phyloP scores from a whole-genome alignment of 2,888 invertebrate species.

The Sminthurinus aureus region DNA sequence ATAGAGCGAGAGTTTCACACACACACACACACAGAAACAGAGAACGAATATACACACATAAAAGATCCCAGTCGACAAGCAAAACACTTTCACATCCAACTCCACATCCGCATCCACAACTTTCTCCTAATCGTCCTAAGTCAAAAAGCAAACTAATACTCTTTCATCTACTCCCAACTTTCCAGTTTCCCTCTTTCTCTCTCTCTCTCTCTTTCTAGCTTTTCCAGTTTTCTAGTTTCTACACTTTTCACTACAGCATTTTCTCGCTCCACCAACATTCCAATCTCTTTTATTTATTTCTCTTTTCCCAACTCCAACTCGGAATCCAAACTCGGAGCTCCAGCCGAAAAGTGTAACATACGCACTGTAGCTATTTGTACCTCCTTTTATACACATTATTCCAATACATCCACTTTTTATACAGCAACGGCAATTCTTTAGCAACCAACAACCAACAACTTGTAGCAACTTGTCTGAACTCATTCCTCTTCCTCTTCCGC shows the following conservation, averaged over 20 bases:
- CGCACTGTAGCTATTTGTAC: background rate
- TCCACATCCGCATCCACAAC: background rate
- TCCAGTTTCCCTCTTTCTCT: background rate
- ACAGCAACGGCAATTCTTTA: no score
- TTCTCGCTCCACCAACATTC: background rate
- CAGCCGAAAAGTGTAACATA: background rate
- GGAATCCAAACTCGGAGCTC: background rate
- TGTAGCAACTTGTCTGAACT: background rate
- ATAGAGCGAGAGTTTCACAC: no score
- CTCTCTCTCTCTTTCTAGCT: background rate
- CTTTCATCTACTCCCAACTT: background rate
- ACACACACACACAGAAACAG: slow-evolving; percentile 3
- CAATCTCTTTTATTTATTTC: background rate
- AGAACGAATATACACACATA: background rate
- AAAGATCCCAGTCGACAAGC: background rate
- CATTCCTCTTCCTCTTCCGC: background rate
- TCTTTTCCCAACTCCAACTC: background rate
- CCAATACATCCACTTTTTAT: no score
- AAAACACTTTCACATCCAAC: background rate
- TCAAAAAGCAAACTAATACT: background rate
- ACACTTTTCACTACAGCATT: background rate
- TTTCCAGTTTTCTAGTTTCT: background rate
- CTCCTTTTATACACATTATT: background rate
- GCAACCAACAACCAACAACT: background rate
- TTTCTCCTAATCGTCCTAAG: background rate